Evolutionary conservation across 2,113 vertebrate genomes (phyloP), one percentile per base, ranked within the genome.

Genomic region (Rhineura floridana): DNA sequence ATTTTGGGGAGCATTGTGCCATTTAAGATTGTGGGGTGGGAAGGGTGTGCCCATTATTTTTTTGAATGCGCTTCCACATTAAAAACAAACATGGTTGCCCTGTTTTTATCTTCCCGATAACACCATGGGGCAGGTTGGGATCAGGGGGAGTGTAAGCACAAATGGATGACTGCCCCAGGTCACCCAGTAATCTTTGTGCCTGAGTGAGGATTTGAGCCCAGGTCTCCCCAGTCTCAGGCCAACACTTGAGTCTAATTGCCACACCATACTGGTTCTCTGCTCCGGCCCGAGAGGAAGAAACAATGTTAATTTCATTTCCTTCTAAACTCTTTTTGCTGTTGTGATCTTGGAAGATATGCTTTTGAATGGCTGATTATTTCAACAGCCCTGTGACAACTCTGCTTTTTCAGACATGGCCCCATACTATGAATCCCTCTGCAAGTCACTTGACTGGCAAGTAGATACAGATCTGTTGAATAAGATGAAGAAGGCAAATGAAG

Each of bases 401-500:
- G 83, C 5, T 84, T 36, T 92, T 92, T 30, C 90, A 99, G 99
- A 98, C 62, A 99, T 99, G 99, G 98, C 98, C 1, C 98, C 98
- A 0, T 99, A 99, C 12, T 99, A 99, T 0, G 99, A 99, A 93
- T 93, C 96, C 0, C 94, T 99, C 79, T 99, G 99, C 90, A 99
- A 98, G 92, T 98, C 99, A 0, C 97, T 99, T 6, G 98, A 99
- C 87, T 99, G 99, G 99, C 97, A 96, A 92, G 92, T 98, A 86
- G 99, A 99, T 91, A 67, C 87, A 0, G 98, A 99, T 25, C 96
- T 99, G 73, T 88, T 98, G 70, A 98, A 83, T 90, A 99, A 98
- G 86, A 99, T 99, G 99, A 99, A 98, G 93, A 98, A 99, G 86
- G 98, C 98, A 1, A 99, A 99, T 0, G 98, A 99, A 81, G 99